Conservation (phyloP, 1,140 invertebrate species). For the Drosophila sp. region DNA sequence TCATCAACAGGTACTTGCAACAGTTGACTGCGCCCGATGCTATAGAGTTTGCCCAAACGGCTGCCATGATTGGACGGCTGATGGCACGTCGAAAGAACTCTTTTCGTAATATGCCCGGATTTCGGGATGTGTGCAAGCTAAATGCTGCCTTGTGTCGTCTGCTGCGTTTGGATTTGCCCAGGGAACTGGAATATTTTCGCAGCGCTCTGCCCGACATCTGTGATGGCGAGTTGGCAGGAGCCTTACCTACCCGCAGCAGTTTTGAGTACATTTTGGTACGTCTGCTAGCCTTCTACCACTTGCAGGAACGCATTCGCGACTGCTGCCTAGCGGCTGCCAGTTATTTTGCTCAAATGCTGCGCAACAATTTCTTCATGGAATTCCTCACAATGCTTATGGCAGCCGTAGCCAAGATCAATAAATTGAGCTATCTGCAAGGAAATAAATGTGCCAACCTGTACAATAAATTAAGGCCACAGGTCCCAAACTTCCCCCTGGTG, state of each 20-base stretch:
- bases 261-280: slow-evolving; percentile 70
- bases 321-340: slow-evolving; percentile 61
- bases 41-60: slow-evolving; percentile 59
- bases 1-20: slow-evolving; percentile 61
- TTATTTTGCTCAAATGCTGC: slow-evolving; percentile 68
- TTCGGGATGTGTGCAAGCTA: slow-evolving; percentile 61
- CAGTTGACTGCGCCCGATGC: slow-evolving; percentile 30
- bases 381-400: slow-evolving; percentile 60
- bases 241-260: slow-evolving; percentile 62
- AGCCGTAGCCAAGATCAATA: slow-evolving; percentile 69
- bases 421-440: slow-evolving; percentile 43
- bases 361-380: slow-evolving; percentile 71
- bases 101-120: slow-evolving; percentile 67
- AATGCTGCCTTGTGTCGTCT: slow-evolving; percentile 70
- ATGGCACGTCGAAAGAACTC: slow-evolving; percentile 77
- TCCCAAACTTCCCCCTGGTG: slow-evolving; percentile 46
- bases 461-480: slow-evolving; percentile 48
- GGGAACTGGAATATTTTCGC: slow-evolving; percentile 63
- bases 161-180: slow-evolving; percentile 60
- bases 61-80: slow-evolving; percentile 66
- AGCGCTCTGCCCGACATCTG: slow-evolving; percentile 65
- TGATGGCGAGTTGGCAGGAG: slow-evolving; percentile 38
- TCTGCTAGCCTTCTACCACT: slow-evolving; percentile 48
- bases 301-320: slow-evolving; percentile 63
- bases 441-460: slow-evolving; percentile 60